Conservation (phyloP, 1,140 invertebrate species). For the Hyles vespertilio region DNA sequence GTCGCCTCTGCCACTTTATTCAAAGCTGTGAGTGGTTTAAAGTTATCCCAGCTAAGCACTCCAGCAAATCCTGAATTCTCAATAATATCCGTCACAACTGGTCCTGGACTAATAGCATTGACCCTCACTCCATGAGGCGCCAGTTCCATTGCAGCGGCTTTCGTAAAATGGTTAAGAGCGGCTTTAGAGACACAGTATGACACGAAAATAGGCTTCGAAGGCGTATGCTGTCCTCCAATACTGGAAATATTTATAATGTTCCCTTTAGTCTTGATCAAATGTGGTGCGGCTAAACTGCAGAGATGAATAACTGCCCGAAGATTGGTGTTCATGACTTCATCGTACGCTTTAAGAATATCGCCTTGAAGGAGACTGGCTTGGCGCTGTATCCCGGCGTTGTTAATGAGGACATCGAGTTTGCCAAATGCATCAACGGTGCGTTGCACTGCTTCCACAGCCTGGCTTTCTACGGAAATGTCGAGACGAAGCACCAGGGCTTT, state of each 20-base stretch:
- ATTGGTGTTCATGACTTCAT: constrained; percentile 79
- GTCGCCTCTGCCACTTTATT: background rate
- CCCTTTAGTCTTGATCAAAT: constrained; percentile 10
- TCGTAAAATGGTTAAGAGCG: background rate
- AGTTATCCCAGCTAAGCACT: background rate
- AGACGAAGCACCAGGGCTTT: constrained; percentile 74
- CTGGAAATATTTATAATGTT: constrained; percentile 9
- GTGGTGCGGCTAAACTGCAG: constrained; percentile 8
- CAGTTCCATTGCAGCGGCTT: background rate
- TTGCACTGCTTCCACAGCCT: constrained; percentile 77
- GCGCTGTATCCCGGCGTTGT: constrained; percentile 82
- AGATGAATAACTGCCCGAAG: constrained; percentile 13
- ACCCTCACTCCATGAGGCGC: constrained; percentile 1
- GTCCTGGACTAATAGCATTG: constrained; percentile 1
- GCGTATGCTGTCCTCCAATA: background rate
- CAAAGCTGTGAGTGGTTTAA: background rate
- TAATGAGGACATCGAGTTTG: constrained; percentile 79
- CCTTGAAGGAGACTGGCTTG: constrained; percentile 80
- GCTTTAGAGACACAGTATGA: background rate
- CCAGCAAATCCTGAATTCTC: background rate
- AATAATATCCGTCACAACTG: constrained; percentile 1
- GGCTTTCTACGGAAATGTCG: constrained; percentile 79
- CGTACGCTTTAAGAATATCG: constrained; percentile 81
- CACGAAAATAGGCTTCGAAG: background rate
- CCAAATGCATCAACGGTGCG: constrained; percentile 75